A percentile compares a stretch with the other conserved stretches of the same genome.
Evolutionary conservation across 2,113 vertebrate genomes (phyloP).

Genomic region (Otus sunia): DNA sequence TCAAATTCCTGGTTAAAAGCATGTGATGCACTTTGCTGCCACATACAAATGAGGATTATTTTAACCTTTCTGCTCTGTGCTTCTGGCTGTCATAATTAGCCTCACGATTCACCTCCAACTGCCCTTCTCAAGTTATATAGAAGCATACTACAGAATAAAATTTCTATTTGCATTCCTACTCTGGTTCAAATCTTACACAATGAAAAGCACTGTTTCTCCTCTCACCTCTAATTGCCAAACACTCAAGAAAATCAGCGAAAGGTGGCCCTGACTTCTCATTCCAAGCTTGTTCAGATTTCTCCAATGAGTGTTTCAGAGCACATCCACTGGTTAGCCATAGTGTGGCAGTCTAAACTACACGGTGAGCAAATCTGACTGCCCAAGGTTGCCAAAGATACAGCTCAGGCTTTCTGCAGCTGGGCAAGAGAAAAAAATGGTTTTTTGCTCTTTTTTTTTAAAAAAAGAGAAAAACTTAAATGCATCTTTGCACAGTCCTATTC

Average conservation of each 20-base stretch:
- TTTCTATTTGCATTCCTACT: neutral
- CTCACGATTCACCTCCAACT: neutral
- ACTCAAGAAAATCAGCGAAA: neutral
- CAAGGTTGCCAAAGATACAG: neutral
- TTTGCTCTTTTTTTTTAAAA: neutral
- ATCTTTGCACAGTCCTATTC: neutral
- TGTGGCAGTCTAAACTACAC: neutral
- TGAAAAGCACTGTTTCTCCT: neutral
- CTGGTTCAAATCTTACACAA: neutral
- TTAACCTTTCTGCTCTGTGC: constrained; percentile 1
- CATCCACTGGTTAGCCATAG: neutral
- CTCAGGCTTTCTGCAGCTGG: neutral
- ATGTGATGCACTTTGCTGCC: neutral
- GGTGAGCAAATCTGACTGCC: neutral
- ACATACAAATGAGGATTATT: neutral
- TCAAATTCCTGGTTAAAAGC: neutral
- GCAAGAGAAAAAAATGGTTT: fast-evolving
- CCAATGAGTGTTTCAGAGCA: fast-evolving
- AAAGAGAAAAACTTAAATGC: neutral
- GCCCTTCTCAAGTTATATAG: neutral
- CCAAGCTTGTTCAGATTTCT: neutral
- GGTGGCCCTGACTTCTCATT: neutral
- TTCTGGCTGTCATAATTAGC: neutral
- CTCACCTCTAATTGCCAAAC: neutral
- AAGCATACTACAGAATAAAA: neutral